These are phyloP conservation scores for Panagrolaimus sp. DNA, from an alignment of 1,140 invertebrate species.

Conservation along the genomic window DNA sequence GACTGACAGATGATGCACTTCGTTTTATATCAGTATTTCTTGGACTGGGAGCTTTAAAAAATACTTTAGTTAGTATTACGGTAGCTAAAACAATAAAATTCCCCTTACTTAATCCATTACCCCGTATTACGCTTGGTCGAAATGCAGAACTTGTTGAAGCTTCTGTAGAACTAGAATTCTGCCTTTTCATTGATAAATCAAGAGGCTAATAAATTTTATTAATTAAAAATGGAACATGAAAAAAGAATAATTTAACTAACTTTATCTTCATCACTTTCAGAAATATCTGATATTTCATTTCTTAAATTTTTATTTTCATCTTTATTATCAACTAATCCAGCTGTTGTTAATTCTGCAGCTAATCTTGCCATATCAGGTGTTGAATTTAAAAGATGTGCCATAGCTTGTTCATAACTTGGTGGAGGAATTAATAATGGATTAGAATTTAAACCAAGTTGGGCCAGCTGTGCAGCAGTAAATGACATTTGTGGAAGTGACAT, in stretches of 20 bases:
- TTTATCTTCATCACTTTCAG: constrained; percentile 1
- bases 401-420: neutral
- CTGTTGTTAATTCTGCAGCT: neutral
- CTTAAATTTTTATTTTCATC: neutral
- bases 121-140: constrained; percentile 1
- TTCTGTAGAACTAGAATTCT: neutral
- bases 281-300: neutral
- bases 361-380: neutral
- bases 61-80: neutral
- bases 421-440: neutral
- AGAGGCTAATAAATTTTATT: neutral
- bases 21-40: constrained; percentile 22
- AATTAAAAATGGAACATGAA: neutral
- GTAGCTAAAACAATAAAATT: neutral
- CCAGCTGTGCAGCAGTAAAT: neutral
- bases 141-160: neutral
- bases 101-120: neutral
- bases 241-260: neutral
- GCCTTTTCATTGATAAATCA: neutral
- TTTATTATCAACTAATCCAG: neutral
- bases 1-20: constrained; percentile 26
- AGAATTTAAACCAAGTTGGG: neutral
- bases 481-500: neutral
- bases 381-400: neutral
- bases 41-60: neutral